Evolutionary conservation across 1,140 invertebrate species (phyloP).

Genomic region (Pentalonia nigronervosa): DNA sequence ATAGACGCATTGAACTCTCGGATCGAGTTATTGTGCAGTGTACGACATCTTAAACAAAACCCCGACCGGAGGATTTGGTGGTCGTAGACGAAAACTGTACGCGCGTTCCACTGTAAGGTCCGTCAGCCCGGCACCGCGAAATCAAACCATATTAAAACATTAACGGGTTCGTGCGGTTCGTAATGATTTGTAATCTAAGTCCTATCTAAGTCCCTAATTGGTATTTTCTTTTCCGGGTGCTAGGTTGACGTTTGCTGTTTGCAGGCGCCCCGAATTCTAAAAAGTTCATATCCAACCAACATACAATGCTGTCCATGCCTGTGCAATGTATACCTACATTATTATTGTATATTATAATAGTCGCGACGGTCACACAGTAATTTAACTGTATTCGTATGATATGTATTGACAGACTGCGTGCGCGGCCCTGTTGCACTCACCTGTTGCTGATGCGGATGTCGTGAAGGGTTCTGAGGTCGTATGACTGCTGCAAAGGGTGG

Average conservation of each 20-base stretch:
- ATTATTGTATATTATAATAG: neutral
- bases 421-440: neutral
- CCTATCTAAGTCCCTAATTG: too few species aligned
- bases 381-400: neutral
- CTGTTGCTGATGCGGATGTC: neutral
- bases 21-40: neutral
- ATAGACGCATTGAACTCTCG: neutral
- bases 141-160: too few species aligned
- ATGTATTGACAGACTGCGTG: neutral
- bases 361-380: neutral
- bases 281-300: too few species aligned
- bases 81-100: neutral
- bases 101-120: neutral
- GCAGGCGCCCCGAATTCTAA: too few species aligned
- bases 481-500: neutral
- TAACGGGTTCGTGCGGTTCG: too few species aligned
- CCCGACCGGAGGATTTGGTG: too few species aligned
- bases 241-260: too few species aligned
- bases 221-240: too few species aligned
- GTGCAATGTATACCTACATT: neutral
- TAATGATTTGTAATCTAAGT: too few species aligned
- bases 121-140: too few species aligned
- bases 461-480: neutral
- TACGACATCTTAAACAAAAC: neutral
- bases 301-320: neutral